phyloP scores from a whole-genome alignment of 1,140 invertebrate genomes.

The Bombus cullumanus region DNA sequence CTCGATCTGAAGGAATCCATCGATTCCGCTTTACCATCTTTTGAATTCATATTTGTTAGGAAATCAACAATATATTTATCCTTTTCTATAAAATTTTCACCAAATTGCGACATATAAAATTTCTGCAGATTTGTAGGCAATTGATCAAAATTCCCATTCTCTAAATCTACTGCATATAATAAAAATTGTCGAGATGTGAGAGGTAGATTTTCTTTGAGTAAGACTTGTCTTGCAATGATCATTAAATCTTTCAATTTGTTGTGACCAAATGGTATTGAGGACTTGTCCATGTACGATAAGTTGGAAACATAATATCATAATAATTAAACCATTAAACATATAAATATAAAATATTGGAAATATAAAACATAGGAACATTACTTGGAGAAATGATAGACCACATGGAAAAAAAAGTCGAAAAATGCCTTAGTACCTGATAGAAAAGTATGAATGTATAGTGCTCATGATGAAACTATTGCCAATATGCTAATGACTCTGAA shows the following conservation, averaged over 20 bases:
- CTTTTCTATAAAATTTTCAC: background rate
- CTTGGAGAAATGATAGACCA: constrained; percentile 86
- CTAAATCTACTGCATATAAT: constrained; percentile 46
- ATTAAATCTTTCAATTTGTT: constrained; percentile 21
- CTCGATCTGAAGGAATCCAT: no score
- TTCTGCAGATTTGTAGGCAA: background rate
- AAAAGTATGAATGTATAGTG: constrained; percentile 90
- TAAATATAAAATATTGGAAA: no score
- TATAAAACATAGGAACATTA: constrained; percentile 84
- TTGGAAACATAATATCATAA: no score
- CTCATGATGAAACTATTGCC: constrained; percentile 92
- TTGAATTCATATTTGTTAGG: background rate
- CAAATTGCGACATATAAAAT: constrained; percentile 16
- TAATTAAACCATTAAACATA: no score
- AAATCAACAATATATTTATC: background rate
- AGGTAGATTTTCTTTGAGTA: constrained; percentile 20
- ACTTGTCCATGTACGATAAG: constrained; percentile 29
- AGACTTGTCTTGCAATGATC: constrained; percentile 19
- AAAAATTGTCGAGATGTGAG: constrained; percentile 19
- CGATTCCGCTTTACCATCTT: no score
- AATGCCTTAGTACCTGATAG: constrained; percentile 81
- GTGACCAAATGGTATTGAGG: background rate
- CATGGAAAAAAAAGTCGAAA: constrained; percentile 82
- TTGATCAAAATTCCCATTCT: background rate
- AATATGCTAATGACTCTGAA: constrained; percentile 89